Evolutionary conservation across 2,888 invertebrate genomes (phyloP).

Genomic region (Dryobota labecula): DNA sequence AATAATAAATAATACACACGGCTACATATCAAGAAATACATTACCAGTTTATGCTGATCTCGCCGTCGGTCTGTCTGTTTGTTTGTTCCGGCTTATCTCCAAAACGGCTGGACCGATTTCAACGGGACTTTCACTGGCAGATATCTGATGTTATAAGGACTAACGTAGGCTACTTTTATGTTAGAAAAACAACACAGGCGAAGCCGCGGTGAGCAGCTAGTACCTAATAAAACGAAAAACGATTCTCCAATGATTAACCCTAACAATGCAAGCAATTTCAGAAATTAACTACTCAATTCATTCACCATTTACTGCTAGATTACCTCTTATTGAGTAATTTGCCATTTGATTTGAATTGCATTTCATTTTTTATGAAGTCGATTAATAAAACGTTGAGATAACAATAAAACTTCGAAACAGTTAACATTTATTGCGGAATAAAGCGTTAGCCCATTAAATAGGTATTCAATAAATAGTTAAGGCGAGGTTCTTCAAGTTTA

Average conservation of each 20-base stretch:
- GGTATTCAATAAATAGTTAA: neutral
- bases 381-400: constrained; percentile 5
- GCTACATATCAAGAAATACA: too few relatives aligned
- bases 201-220: too few relatives aligned
- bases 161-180: too few relatives aligned
- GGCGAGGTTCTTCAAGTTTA: too few relatives aligned
- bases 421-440: constrained; percentile 3
- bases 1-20: too few relatives aligned
- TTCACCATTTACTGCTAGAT: constrained; percentile 10
- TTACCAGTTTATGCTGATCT: too few relatives aligned
- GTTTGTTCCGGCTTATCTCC: too few relatives aligned
- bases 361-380: neutral
- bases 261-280: constrained; percentile 12
- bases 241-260: constrained; percentile 1
- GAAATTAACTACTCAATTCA: constrained; percentile 1
- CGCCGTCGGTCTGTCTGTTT: too few relatives aligned
- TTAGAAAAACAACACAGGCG: too few relatives aligned
- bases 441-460: neutral
- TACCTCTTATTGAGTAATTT: neutral
- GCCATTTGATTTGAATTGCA: constrained; percentile 10
- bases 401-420: neutral
- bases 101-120: too few relatives aligned
- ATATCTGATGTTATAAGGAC: too few relatives aligned
- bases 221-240: constrained; percentile 1
- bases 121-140: too few relatives aligned